Evolutionary conservation across 2,888 invertebrate genomes (phyloP), one percentile per base, ranked within the genome.

Genomic region (Palloptera scutellata): DNA sequence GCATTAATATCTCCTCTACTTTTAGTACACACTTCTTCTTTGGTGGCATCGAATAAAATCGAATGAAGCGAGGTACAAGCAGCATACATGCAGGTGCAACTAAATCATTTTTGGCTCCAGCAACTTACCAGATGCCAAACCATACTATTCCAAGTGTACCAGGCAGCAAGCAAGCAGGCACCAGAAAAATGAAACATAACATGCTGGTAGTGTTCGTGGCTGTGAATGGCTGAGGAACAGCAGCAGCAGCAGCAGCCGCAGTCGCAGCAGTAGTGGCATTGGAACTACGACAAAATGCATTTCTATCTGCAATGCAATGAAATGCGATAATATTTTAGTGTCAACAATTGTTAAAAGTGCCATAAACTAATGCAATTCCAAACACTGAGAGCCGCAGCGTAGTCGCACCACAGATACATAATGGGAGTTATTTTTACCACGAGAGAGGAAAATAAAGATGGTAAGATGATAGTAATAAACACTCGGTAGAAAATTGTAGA

Each of bases 291-390:
- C 79, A 80, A 80, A 79, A 75, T 76, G 77, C 78, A 76, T 78
- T 80, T 77, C 77, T 80, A 79, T 80, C 79, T 78, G 74, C 69
- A 65, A 77, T 75, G 78, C 79, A 80, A 77, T 78, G 78, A 79
- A 80, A 78, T 79, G 79, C 76, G 77, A 82, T 80, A 79, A 82
- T 79, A 80, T 79, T 81, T 79, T 77, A 80, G 77, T 80, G 82
- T 81, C 82, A 82, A 81, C 78, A 81, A 81, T 79, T 81, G 81
- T 80, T 81, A 79, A 78, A 81, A 81, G 78, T 75, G 76, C 77
- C 76, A 81, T 80, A 79, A 82, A 82, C 77, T 80, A 78, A 78
- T 77, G 76, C 76, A 73, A 70, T 70, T 67, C 70, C 66, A 67
- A 72, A 69, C 61, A 65, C 51, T 59, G 65, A 30, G 30, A 61